Percentiles rank a stretch among this genome's conserved stretches.
These are phyloP conservation scores for Gallinago paraguaiae DNA, from an alignment of 2,113 vertebrate genomes.

Conservation along the genomic window DNA sequence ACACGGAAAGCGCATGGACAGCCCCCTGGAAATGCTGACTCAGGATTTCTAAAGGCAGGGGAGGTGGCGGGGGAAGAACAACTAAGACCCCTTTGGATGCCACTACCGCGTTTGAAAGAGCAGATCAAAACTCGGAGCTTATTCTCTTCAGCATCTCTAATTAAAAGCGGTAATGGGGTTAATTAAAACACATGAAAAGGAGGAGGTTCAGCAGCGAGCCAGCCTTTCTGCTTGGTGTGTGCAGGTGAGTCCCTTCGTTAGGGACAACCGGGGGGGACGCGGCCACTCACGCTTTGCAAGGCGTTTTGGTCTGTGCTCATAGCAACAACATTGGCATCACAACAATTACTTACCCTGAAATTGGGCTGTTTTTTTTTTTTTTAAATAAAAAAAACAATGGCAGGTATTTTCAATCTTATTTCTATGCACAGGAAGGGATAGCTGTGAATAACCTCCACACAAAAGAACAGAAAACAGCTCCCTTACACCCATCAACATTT, in stretches of 20 bases:
- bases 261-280: neutral
- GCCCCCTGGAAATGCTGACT: neutral
- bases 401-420: neutral
- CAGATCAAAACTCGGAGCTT: neutral
- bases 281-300: neutral
- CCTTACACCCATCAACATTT: neutral
- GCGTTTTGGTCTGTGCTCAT: neutral
- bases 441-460: neutral
- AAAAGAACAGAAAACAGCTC: slow-evolving; percentile 3
- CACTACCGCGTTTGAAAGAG: fast-evolving
- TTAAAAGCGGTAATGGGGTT: slow-evolving; percentile 6
- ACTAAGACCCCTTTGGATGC: neutral
- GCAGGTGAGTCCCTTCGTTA: neutral
- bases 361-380: neutral
- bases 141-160: neutral
- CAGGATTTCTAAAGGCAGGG: neutral
- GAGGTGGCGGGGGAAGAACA: neutral
- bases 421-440: neutral
- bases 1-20: fast-evolving
- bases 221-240: neutral
- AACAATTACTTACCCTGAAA: neutral
- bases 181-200: neutral
- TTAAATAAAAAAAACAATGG: neutral
- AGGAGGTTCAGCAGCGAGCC: neutral
- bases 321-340: neutral